Base-by-base conservation (phyloP, 2,113 vertebrate species). In the Zapus hudsonius region DNA sequence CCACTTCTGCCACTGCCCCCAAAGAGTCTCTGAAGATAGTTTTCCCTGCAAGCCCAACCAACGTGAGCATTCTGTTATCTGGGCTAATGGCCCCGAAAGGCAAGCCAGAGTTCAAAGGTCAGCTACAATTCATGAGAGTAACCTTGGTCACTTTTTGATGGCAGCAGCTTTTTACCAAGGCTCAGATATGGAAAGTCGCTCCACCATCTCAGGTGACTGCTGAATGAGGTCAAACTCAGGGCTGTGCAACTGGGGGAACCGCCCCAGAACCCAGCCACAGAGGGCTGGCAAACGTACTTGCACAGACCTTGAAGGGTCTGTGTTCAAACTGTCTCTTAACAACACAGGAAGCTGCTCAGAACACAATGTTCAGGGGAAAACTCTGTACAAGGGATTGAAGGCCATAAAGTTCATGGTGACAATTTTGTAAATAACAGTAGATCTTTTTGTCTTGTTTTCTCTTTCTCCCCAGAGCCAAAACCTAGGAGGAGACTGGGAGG, bases 151-250 rank as follows among this genome's bases (percentile, higher is more conserved):
- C 12, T 74, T 33, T 74, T 85, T 90, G 70, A 70, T 27, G 4
- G 31, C 25, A 74, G 61, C 47, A n/a, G 57, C 59, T 84, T 94
- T 90, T 76, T 87, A 74, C 86, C 25, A 40, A 95, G 25, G 72
- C n/a, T n/a, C 55, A 23, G 72, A n/a, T 80, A 69, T 63, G 88
- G 69, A 78, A 19, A 66, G 57, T 67, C 3, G 19, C 63, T 67
- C 78, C 33, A 38, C 20, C 9, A 40, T 42, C 33, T 19, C 40
- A 81, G 57, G n/a, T 25, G 36, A 66, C 27, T 70, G 10, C 19
- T 52, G 9, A 55, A 61, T 0, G n/a, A 44, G 3, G 40, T 31
- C 73, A 12, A 76, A 33, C 1, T 0, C 16, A 13, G 55, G 13
- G 33, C 64, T 81, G 17, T 16, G 9, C 44, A 67, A n/a, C 36